A percentile compares a stretch with the other conserved stretches of the same genome.
Evolutionary conservation across 2,113 vertebrate species (phyloP).

Genomic region (Pedionomus torquatus): DNA sequence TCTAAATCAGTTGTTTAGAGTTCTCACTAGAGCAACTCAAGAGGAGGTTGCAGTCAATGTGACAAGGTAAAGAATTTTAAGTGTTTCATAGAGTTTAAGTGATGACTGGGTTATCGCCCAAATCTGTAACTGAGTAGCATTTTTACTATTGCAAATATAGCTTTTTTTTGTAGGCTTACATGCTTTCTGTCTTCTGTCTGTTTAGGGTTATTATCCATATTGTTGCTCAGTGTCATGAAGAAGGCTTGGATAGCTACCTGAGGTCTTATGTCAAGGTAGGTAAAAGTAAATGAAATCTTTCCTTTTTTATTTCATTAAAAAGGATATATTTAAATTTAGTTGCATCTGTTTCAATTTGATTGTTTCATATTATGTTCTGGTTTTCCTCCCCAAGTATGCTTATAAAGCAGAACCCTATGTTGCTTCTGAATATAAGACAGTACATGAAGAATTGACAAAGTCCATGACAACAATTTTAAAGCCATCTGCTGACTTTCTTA

Average conservation of each 20-base stretch:
- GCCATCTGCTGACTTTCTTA: constrained; percentile 97
- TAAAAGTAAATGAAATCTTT: background rate
- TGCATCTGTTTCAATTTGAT: background rate
- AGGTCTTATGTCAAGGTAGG: constrained; percentile 96
- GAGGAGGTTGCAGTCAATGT: constrained; percentile 98
- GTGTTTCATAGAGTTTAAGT: background rate
- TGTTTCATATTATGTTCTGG: background rate
- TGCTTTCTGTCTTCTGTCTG: constrained; percentile 49
- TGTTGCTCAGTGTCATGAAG: constrained; percentile 97
- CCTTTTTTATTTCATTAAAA: background rate
- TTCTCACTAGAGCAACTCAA: constrained; percentile 89
- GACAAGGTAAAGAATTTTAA: constrained; percentile 82
- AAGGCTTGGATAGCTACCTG: constrained; percentile 93
- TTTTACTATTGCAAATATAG: constrained; percentile 4
- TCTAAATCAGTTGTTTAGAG: constrained; percentile 95
- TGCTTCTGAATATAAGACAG: constrained; percentile 83
- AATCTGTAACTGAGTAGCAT: background rate
- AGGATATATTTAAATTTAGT: background rate
- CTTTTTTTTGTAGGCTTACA: constrained; percentile 29
- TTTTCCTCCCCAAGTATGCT: constrained; percentile 81
- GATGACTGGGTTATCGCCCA: background rate
- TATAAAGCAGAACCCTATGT: constrained; percentile 91
- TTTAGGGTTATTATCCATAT: constrained; percentile 96
- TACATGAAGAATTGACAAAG: constrained; percentile 95
- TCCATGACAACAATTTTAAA: constrained; percentile 97